Percentiles rank a stretch among this genome's conserved stretches.
These are phyloP conservation scores for Paguma larvata DNA, from an alignment of 2,797 vertebrate genomes.

Conservation along the genomic window DNA sequence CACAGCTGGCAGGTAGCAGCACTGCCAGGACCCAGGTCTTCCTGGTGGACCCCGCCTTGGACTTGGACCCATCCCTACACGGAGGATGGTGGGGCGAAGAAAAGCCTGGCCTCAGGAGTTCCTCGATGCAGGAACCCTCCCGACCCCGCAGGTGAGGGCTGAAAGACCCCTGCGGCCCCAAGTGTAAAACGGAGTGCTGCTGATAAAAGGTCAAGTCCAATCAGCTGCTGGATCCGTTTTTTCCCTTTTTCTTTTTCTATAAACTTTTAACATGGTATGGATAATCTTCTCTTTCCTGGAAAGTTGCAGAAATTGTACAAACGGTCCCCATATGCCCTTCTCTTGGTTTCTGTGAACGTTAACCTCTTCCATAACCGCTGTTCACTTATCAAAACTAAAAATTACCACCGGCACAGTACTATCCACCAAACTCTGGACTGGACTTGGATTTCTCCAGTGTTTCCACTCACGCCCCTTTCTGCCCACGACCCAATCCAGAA, in stretches of 20 bases:
- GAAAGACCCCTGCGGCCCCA: background rate
- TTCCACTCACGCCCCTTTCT: background rate
- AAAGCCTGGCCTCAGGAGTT: background rate
- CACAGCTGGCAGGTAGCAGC: background rate
- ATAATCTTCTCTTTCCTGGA: background rate
- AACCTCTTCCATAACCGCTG: background rate
- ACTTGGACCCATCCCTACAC: background rate
- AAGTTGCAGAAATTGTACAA: background rate
- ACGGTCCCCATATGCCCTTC: background rate
- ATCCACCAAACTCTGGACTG: constrained; percentile 9
- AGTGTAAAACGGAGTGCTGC: background rate
- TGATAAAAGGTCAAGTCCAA: background rate
- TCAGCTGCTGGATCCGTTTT: background rate
- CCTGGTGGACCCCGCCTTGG: background rate
- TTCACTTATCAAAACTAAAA: constrained; percentile 46
- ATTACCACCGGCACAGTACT: background rate
- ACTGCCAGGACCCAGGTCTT: background rate
- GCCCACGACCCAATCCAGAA: background rate
- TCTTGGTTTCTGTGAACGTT: background rate
- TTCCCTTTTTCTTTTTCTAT: background rate
- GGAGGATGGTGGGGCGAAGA: background rate
- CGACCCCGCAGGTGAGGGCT: background rate
- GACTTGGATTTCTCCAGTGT: constrained; percentile 27
- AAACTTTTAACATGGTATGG: background rate
- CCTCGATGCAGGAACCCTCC: background rate